Base-by-base conservation (phyloP, 2,888 invertebrate species). In the Synergus gifuensis region DNA sequence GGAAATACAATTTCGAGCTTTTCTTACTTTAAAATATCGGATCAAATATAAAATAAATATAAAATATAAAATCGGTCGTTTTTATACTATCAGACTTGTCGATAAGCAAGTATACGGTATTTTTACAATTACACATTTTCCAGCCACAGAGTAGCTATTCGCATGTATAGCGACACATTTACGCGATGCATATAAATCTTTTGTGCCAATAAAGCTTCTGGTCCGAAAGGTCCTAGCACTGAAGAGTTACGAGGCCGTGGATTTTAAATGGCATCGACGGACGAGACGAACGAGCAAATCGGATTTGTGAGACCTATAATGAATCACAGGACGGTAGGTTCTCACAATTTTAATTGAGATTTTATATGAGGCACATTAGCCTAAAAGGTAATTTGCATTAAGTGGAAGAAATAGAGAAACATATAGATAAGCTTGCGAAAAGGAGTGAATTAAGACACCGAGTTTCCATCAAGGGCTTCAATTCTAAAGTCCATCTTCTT, bases 341-440 rank as follows among this genome's bases (percentile, higher is more conserved):
- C 73, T 54, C 36, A 54, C 73, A 78, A 84, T 85, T 86, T 86
- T 87, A 88, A 88, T 88, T 87, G 87, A 83, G 83, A 88, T 88
- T 88, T 89, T 88, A 89, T 88, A 82, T 87, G 82, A 86, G 28
- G 49, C 60, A 86, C 87, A 89, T 89, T 88, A 88, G 88, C 87
- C 88, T 89, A 89, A 88, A 88, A 88, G 87, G 87, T 84, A 83
- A 87, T 87, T 83, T 85, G 84, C 79, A 80, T 79, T 49, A 73
- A 54, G 22, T 63, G 67, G 77, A 76, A 80, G 76, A 79, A 42
- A 67, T 54, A 69, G 46, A 22, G 36, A 54, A 36, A 73, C 16
- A 36, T 54, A 49, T 11, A 54, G 28, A 54, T 49, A 49, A 76
- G 44, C 22, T 66, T 42, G 58, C 77, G 78, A 81, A 76, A 76